phyloP scores from a whole-genome alignment of 2,113 vertebrate species.

The Orycteropus afer region DNA sequence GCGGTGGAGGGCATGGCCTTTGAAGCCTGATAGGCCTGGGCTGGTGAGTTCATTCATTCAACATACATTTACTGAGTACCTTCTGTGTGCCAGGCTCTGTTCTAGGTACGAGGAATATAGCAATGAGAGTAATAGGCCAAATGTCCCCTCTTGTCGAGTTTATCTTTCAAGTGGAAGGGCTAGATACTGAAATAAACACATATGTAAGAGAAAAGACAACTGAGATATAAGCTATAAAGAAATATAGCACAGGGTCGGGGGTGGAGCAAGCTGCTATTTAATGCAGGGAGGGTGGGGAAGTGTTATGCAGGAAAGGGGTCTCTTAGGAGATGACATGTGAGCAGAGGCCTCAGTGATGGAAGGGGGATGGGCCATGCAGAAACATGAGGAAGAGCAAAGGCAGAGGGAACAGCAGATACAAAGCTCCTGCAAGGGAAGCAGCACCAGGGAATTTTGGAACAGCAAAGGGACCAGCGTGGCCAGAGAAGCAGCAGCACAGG shows the following conservation, averaged over 20 bases:
- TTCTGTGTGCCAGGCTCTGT: too few relatives aligned
- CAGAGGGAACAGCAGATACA: neutral
- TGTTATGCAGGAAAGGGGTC: neutral
- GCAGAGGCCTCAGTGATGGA: neutral
- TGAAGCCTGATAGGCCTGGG: neutral
- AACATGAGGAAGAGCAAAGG: neutral
- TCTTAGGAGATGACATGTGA: neutral
- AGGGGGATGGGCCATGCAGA: neutral
- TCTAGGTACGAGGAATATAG: too few relatives aligned
- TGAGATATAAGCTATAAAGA: neutral
- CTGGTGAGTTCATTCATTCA: neutral
- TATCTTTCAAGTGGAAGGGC: neutral
- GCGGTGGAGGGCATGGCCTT: neutral
- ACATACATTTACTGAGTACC: neutral
- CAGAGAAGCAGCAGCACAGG: neutral
- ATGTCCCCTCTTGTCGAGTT: neutral
- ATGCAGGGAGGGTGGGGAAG: accelerated
- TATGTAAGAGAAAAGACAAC: neutral
- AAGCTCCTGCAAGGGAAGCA: neutral
- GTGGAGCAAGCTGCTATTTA: neutral
- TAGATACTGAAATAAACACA: neutral
- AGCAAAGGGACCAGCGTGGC: neutral
- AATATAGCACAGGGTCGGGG: neutral
- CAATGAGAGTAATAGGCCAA: neutral
- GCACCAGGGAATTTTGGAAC: neutral